Conservation (phyloP, 2,888 invertebrate species). For the Adelphocoris suturalis region DNA sequence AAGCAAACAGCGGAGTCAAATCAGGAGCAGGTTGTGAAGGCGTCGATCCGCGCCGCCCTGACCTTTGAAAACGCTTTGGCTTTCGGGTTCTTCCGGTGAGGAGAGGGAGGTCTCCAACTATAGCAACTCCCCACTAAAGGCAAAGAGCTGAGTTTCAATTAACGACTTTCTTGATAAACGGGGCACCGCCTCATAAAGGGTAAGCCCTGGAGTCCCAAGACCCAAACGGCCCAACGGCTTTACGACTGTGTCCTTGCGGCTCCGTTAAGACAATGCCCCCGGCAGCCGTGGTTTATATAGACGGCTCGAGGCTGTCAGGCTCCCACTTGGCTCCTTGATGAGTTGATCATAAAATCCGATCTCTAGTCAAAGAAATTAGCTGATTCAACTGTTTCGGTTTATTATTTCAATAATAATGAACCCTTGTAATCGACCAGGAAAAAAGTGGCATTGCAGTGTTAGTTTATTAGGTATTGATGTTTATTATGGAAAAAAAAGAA, state of each 20-base stretch:
- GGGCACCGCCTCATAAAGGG: constrained; percentile 23
- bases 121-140: neutral
- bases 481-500: too few relatives aligned
- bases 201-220: neutral
- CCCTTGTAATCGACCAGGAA: too few relatives aligned
- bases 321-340: constrained; percentile 30
- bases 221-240: neutral
- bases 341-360: constrained; percentile 15
- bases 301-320: constrained; percentile 23
- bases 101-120: neutral
- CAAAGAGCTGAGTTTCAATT: constrained; percentile 23
- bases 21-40: constrained; percentile 16
- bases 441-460: too few relatives aligned
- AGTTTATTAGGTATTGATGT: too few relatives aligned
- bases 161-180: constrained; percentile 32
- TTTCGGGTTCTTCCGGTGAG: neutral
- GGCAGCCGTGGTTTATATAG: constrained; percentile 18
- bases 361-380: neutral
- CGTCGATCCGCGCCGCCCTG: neutral
- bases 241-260: constrained; percentile 30
- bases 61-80: neutral
- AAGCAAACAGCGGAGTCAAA: constrained; percentile 23
- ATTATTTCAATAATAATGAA: too few relatives aligned
- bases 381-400: too few relatives aligned
- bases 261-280: constrained; percentile 28